Percentiles rank a stretch among this genome's conserved stretches.
phyloP scores from a whole-genome alignment of 2,113 vertebrate species.

The Reinhardtius hippoglossoides region DNA sequence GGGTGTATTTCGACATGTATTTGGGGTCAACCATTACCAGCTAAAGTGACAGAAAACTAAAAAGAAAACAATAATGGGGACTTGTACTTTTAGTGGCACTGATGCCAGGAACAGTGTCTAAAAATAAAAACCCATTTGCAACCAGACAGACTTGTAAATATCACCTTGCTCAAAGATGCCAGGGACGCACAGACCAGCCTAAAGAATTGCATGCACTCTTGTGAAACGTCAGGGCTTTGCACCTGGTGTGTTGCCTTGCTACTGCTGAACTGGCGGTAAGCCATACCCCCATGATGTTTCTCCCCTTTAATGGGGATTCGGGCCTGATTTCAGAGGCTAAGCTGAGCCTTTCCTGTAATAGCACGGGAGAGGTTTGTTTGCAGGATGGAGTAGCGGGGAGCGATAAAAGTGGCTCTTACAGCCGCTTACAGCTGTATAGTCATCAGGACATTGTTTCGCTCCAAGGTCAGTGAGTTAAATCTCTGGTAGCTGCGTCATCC shows the following conservation, averaged over 20 bases:
- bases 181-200: slow-evolving; percentile 31
- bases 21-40: no score
- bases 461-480: slow-evolving; percentile 74
- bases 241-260: slow-evolving; percentile 68
- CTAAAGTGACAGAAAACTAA: not conserved
- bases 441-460: slow-evolving; percentile 58
- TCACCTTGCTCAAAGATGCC: slow-evolving; percentile 59
- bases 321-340: slow-evolving; percentile 43
- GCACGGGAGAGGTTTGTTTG: slow-evolving; percentile 6
- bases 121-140: slow-evolving; percentile 55
- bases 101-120: slow-evolving; percentile 38
- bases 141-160: slow-evolving; percentile 66
- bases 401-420: slow-evolving; percentile 38
- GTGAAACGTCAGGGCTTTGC: slow-evolving; percentile 68
- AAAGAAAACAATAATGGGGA: not conserved
- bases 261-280: slow-evolving; percentile 57
- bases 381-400: slow-evolving; percentile 37
- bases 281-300: slow-evolving; percentile 29
- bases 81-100: not conserved
- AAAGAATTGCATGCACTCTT: slow-evolving; percentile 39
- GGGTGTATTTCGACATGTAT: no score
- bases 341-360: slow-evolving; percentile 41
- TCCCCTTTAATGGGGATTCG: slow-evolving; percentile 39
- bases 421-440: slow-evolving; percentile 58
- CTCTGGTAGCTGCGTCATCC: slow-evolving; percentile 71